Evolutionary conservation across 2,888 invertebrate genomes (phyloP).

Genomic region (Gonocerus acuteangulatus): DNA sequence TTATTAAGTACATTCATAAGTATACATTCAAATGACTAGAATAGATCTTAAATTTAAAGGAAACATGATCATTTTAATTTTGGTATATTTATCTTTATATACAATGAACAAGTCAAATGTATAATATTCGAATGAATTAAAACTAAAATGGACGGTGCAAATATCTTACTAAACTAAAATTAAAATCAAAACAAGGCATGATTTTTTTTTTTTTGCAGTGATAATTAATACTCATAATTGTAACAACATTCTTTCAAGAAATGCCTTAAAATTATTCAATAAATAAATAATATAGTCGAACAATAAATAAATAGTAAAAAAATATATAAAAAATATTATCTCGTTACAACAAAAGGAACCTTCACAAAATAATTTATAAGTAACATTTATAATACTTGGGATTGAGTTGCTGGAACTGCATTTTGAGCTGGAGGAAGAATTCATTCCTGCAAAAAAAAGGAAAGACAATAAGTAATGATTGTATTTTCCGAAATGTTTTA

Average conservation of each 20-base stretch:
- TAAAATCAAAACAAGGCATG: neutral
- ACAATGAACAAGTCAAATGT: neutral
- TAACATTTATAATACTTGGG: slow-evolving; percentile 23
- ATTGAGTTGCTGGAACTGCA: slow-evolving; percentile 12
- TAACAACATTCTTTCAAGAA: neutral
- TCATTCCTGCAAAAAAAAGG: slow-evolving; percentile 12
- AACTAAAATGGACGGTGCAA: slow-evolving; percentile 20
- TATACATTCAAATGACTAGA: slow-evolving; percentile 25
- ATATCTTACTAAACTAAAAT: slow-evolving; percentile 24
- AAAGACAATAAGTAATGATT: too few species aligned
- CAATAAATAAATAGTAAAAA: slow-evolving; percentile 25
- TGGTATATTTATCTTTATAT: neutral
- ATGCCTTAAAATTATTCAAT: slow-evolving; percentile 9
- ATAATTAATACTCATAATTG: neutral
- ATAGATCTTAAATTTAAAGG: slow-evolving; percentile 18
- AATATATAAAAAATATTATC: slow-evolving; percentile 18
- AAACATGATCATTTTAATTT: slow-evolving; percentile 16
- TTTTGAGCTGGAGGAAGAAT: slow-evolving; percentile 18
- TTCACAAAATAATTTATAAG: slow-evolving; percentile 9
- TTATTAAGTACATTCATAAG: slow-evolving; percentile 20
- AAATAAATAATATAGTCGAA: slow-evolving; percentile 15
- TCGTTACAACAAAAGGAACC: slow-evolving; percentile 21
- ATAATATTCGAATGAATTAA: neutral
- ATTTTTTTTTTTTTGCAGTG: too few species aligned
- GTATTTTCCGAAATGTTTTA: too few species aligned